Percentiles rank a stretch among this genome's conserved stretches.
Conservation (phyloP, 2,797 vertebrate genomes). For the Hemibagrus guttatus region DNA sequence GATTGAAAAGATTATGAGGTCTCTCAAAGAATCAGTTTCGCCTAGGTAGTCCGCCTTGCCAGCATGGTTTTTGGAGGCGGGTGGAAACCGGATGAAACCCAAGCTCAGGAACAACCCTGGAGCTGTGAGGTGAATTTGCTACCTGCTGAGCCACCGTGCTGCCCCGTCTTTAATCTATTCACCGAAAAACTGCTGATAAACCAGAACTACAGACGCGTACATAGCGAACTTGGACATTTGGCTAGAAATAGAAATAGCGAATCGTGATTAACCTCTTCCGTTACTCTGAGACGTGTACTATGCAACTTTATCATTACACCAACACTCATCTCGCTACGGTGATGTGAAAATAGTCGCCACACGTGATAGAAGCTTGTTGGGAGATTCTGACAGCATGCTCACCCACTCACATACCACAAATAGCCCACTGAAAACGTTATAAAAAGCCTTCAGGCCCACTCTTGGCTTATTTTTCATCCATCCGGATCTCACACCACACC, state of each 20-base stretch:
- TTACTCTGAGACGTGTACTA: background rate
- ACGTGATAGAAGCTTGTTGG: background rate
- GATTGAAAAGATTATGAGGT: background rate
- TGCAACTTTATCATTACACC: background rate
- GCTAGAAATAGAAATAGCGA: background rate
- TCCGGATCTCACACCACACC: slow-evolving; percentile 23
- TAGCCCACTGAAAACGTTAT: slow-evolving; percentile 34
- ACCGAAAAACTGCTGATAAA: background rate
- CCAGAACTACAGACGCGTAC: background rate
- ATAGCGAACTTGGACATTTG: background rate
- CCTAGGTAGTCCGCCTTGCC: background rate
- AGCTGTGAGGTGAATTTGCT: background rate
- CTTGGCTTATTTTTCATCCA: slow-evolving; percentile 22
- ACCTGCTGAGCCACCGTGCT: too few species aligned
- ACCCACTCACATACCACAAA: slow-evolving; percentile 45
- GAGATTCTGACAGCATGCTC: slow-evolving; percentile 47
- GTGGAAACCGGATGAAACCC: background rate
- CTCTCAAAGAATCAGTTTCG: background rate
- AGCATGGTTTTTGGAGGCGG: background rate
- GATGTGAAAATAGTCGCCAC: slow-evolving; percentile 11
- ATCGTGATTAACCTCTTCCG: background rate
- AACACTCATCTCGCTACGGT: slow-evolving; percentile 4
- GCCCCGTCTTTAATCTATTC: background rate
- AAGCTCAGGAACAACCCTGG: background rate
- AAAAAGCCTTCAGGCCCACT: slow-evolving; percentile 41